Conservation (phyloP, 1,140 invertebrate genomes). For the Ostrea denselamellosa region DNA sequence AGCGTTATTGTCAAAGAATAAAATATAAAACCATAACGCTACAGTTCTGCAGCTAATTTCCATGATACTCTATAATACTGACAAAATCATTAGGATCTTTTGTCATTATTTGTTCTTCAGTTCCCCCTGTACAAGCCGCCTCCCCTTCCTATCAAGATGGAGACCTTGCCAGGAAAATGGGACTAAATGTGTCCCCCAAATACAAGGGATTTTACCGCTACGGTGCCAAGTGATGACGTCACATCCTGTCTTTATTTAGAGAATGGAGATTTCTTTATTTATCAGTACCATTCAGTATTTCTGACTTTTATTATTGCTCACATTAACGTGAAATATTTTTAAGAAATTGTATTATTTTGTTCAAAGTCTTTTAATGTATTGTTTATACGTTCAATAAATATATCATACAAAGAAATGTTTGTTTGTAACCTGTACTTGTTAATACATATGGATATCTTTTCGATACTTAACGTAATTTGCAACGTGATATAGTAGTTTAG, state of each 20-base stretch:
- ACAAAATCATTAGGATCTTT: no score
- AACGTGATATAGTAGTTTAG: no score
- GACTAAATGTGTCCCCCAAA: slow-evolving; percentile 46
- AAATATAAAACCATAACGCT: no score
- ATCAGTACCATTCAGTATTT: slow-evolving; percentile 28
- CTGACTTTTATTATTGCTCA: slow-evolving; percentile 34
- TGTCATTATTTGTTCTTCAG: slow-evolving; percentile 33
- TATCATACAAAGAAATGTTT: background rate
- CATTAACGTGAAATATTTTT: background rate
- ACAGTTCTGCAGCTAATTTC: no score
- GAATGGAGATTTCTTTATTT: background rate
- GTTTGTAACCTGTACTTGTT: no score
- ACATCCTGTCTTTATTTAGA: background rate
- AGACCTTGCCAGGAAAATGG: slow-evolving; percentile 50
- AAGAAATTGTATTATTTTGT: slow-evolving; percentile 13
- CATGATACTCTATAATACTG: no score
- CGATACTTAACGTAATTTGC: no score
- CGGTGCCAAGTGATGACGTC: slow-evolving; percentile 9
- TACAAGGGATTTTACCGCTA: slow-evolving; percentile 58
- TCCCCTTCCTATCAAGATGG: slow-evolving; percentile 23
- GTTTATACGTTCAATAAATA: slow-evolving; percentile 29
- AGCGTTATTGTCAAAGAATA: no score
- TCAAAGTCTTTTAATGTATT: background rate
- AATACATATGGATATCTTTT: no score
- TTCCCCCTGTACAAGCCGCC: slow-evolving; percentile 36